Evolutionary conservation across 2,797 vertebrate species (phyloP).

Genomic region (Clarias laeviceps): DNA sequence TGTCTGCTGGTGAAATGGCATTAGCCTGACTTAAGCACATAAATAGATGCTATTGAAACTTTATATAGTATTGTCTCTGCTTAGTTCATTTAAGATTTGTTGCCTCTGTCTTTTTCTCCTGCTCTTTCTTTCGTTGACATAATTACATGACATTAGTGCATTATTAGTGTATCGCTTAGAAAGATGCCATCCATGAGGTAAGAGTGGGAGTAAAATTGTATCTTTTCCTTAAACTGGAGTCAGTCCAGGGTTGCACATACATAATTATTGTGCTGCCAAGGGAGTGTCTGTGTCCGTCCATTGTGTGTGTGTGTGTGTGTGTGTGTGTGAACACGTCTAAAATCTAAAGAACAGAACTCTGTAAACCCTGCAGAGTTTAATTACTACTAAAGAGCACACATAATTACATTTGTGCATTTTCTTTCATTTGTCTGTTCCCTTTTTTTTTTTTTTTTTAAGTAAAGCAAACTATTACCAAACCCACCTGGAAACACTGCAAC

Average conservation of each 20-base stretch:
- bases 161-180: conserved; percentile 27
- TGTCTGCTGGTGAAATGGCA: conserved; percentile 23
- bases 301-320: conserved; percentile 21
- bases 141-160: conserved; percentile 24
- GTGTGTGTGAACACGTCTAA: neutral
- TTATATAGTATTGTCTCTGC: neutral
- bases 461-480: neutral
- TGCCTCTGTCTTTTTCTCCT: neutral
- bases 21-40: neutral
- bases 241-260: neutral
- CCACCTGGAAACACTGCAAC: neutral
- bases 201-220: conserved; percentile 30
- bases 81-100: conserved; percentile 10
- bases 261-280: conserved; percentile 24
- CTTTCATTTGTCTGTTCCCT: neutral
- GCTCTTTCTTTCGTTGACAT: neutral
- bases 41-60: conserved; percentile 10
- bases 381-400: neutral
- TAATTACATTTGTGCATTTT: neutral
- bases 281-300: neutral
- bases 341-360: neutral
- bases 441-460: neutral
- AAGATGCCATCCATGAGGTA: conserved; percentile 20
- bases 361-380: neutral
- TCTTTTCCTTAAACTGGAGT: conserved; percentile 27